Evolutionary conservation across 2,888 invertebrate genomes (phyloP).

Genomic region (Cataglyphis albicans): DNA sequence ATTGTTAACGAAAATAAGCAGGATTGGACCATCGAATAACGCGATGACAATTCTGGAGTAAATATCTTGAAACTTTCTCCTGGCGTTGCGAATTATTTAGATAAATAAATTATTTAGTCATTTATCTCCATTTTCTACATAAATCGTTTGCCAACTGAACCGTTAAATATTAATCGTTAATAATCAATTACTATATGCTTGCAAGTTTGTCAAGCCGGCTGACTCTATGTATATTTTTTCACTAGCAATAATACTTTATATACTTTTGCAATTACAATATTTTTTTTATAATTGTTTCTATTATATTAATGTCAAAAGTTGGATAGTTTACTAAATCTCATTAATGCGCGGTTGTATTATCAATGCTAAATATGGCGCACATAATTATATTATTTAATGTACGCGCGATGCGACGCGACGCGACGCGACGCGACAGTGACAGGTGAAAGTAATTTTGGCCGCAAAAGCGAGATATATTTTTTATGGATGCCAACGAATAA

Average conservation of each 20-base stretch:
- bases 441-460: constrained; percentile 45
- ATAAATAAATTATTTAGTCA: constrained; percentile 1
- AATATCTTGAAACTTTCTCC: neutral
- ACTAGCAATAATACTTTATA: neutral
- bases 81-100: neutral
- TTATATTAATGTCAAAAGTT: constrained; percentile 12
- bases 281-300: constrained; percentile 22
- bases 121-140: constrained; percentile 16
- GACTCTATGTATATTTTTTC: neutral
- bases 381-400: constrained; percentile 48
- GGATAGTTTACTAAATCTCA: constrained; percentile 4
- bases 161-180: constrained; percentile 11
- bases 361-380: constrained; percentile 2
- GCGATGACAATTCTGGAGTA: neutral
- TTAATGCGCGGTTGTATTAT: constrained; percentile 30
- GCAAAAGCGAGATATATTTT: constrained; percentile 52
- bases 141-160: neutral
- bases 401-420: constrained; percentile 26
- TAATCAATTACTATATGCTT: neutral
- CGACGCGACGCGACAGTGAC: constrained; percentile 20
- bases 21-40: neutral
- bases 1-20: constrained; percentile 24
- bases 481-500: constrained; percentile 51
- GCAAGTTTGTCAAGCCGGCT: neutral
- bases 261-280: neutral